Evolutionary conservation across 2,888 invertebrate species (phyloP), one percentile per base, ranked within the genome.

Genomic region (Serrognathus titanus): DNA sequence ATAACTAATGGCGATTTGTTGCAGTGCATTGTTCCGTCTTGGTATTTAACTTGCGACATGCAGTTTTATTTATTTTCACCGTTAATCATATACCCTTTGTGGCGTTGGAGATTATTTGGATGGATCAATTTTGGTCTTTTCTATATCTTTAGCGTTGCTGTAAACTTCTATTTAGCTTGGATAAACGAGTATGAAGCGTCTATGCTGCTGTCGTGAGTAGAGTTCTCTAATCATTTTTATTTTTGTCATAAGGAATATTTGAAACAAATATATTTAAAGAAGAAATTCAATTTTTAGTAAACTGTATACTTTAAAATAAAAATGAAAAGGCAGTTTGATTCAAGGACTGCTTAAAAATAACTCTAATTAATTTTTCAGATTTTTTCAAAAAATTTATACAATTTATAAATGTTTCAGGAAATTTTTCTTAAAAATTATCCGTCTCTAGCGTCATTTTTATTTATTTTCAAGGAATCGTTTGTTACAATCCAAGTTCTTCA

Each of bases 11-110:
- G n/a, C 1, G 37, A 43, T 38, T 36, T n/a, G 20, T 55, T 45
- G 35, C 13, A 52, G 52, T 52, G 52, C 10, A 52, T 52, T 36
- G 10, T 46, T 13, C 52, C 43, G 45, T 40, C 52, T 3, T 52
- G 81, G 81, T 81, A 80, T 62, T 65, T 81, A 12, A 74, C 76
- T 2, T 76, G 79, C 39, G 80, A 80, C 51, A 79, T 78, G 75
- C 76, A 78, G 57, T 72, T 77, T 51, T 80, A 75, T 60, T 70
- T 75, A 60, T 65, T 79, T 37, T 78, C 80, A 0, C 80, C 80
- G 2, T 39, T 80, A 2, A 64, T 81, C 7, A 63, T 80, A 11
- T 74, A 76, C 52, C 77, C 79, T 4, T 60, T 80, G 3, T 73
- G 74, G 66, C 75, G 73, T 55, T 74, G 71, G 65, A 76, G 75